A percentile compares a stretch with the other conserved stretches of the same genome.
Evolutionary conservation across 2,113 vertebrate species (phyloP).

Genomic region (Lota lota): DNA sequence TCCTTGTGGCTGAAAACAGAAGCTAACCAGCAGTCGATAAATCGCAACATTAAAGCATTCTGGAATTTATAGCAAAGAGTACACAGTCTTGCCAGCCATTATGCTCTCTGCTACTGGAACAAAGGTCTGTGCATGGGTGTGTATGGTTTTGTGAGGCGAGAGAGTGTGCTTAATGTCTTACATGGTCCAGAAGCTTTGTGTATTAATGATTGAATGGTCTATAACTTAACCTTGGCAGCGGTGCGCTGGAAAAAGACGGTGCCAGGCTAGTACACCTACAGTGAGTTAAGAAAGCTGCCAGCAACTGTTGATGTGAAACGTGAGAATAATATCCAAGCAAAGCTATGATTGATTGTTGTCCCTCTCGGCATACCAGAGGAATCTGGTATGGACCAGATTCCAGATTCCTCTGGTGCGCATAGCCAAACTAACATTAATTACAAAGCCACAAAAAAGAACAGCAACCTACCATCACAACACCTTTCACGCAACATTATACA

Average conservation of each 20-base stretch:
- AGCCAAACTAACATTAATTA: no score
- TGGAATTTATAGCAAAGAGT: slow-evolving; percentile 11
- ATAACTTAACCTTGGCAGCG: slow-evolving; percentile 31
- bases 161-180: slow-evolving; percentile 61
- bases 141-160: slow-evolving; percentile 29
- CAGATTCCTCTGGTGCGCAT: no score
- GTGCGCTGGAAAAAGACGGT: slow-evolving; percentile 17
- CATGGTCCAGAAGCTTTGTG: slow-evolving; percentile 45
- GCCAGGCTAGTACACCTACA: background rate
- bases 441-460: no score
- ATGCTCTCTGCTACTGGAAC: background rate
- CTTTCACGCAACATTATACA: no score
- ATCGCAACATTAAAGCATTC: slow-evolving; percentile 21
- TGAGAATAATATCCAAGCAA: no score
- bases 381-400: no score
- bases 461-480: no score
- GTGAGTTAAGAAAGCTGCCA: no score
- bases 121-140: slow-evolving; percentile 13
- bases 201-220: slow-evolving; percentile 64
- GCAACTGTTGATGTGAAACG: no score
- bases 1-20: background rate
- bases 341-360: no score
- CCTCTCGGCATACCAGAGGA: no score
- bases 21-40: background rate
- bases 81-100: slow-evolving; percentile 25